These are phyloP conservation scores for Sebastes glaucus DNA, from an alignment of 2,797 vertebrate species.

Conservation along the genomic window DNA sequence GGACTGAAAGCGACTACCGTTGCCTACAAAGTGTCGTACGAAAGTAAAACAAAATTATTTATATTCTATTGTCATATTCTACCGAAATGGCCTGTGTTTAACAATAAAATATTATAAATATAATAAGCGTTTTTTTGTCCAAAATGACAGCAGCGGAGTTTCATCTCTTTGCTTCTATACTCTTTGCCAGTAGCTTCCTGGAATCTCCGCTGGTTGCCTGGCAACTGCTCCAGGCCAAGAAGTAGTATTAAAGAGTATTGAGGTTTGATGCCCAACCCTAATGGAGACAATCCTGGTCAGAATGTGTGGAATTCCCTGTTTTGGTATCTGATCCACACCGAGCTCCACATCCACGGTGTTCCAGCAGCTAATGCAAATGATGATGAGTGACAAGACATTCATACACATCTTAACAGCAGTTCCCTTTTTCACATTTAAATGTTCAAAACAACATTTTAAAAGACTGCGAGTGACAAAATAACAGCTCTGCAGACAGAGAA, in stretches of 20 bases:
- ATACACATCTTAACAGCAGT: neutral
- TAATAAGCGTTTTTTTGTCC: no score
- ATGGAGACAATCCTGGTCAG: neutral
- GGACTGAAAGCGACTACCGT: no score
- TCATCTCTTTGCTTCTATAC: no score
- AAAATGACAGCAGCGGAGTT: no score
- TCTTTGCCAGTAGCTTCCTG: no score
- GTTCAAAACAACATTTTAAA: neutral
- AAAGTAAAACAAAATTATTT: no score
- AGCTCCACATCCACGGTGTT: neutral
- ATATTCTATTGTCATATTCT: no score
- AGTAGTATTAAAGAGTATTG: no score
- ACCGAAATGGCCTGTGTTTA: no score
- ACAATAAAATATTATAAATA: no score
- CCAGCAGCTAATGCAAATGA: neutral
- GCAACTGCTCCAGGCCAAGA: neutral
- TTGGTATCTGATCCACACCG: neutral
- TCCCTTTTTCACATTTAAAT: neutral
- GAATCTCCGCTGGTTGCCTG: neutral
- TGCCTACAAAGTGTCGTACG: no score
- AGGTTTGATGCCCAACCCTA: neutral
- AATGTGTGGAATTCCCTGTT: conserved; percentile 7
- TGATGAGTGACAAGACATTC: neutral
- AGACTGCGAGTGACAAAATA: neutral
- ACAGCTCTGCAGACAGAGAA: neutral